Base-by-base conservation (phyloP, 2,113 vertebrate species). In the Acanthochromis polyacanthus region DNA sequence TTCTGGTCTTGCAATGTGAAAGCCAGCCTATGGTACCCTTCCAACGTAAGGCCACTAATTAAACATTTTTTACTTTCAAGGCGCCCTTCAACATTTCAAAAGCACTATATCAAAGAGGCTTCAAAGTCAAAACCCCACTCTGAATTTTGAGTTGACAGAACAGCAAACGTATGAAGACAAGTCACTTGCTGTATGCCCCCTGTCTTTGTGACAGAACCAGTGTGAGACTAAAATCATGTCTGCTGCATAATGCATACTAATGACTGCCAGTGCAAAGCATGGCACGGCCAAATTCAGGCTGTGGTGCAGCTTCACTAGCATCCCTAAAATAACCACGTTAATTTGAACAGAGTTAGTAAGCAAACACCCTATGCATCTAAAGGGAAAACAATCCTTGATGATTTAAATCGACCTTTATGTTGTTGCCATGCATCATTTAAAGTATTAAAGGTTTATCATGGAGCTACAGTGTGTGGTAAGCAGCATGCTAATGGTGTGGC, bases 61-160 rank as follows among this genome's bases (percentile, higher is more conserved):
- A 93, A 92, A 91, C 82, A 79, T 80, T 71, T 89, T 82, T 83
- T 83, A 14, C 80, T 93, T 92, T 91, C 79, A 93, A 90, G 80
- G 85, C 71, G 68, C 89, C 92, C 88, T 93, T 92, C 84, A 93
- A 88, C 69, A 92, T 93, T 92, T 94, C 89, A 93, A 93, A 93
- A 90, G 88, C 78, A 79, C 62, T 55, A 78, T 89, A 89, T 94
- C 79, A 93, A 93, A 91, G 76, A 15, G 75, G 71, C 82, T 93
- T 93, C 91, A 94, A 93, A 94, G 87, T 84, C 75, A 82, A 81
- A 88, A 71, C 60, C 64, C 12, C 53, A 78, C 75, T 86, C 67
- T 87, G 86, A 93, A 78, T 84, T 85, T 82, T 71, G 78, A 89
- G 84, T 87, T 89, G 80, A 84, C 69, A 77, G 83, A 89, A 80